Evolutionary conservation across 2,113 vertebrate genomes (phyloP), one percentile per base, ranked within the genome.

Genomic region (Thymallus thymallus): DNA sequence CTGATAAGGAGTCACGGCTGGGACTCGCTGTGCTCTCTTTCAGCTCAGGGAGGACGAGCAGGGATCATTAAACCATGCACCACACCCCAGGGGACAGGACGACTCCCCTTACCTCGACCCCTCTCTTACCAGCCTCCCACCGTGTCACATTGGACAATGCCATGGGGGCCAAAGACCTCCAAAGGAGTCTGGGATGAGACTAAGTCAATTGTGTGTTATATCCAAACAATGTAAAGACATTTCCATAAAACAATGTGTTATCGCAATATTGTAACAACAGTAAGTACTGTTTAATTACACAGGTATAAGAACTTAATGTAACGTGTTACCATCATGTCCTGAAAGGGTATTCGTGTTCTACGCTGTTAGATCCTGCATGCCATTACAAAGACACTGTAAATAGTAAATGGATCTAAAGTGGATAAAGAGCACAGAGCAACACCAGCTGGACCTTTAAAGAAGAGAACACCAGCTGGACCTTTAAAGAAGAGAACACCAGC

Each of bases 1-100:
- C 93, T 92, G 93, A 94, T 95, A 94, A 96, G 67, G 7, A 60
- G 60, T 71, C 51, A 30, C 68, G 76, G 85, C 84, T 80, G 71
- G 79, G 76, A 82, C 79, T 78, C 78, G 77, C 78, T 86, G 78
- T 77, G 77, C 68, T 73, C 73, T 83, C 75, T 66, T 32, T 66
- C 64, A 66, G 64, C 30, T 32, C 16, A 10, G 29, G 20, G 30
- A 35, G 20, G 30, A 41, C 64, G 64, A 66, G 29, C 64, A 66
- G 16, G 24, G 32, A 76, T 87, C 85, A 82, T 85, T 78, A 85
- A 51, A 78, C 75, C 74, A 74, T 76, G 51, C 16, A 66, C 18
- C 72, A 72, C 63, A 51, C 75, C 80, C 77, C 81, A 46, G 9
- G 81, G 82, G 83, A 88, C 26, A 3, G 65, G 73, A 76, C 46